A percentile compares a stretch with the other conserved stretches of the same genome.
Evolutionary conservation across 2,797 vertebrate genomes (phyloP).

Genomic region (Glyptemys insculpta): DNA sequence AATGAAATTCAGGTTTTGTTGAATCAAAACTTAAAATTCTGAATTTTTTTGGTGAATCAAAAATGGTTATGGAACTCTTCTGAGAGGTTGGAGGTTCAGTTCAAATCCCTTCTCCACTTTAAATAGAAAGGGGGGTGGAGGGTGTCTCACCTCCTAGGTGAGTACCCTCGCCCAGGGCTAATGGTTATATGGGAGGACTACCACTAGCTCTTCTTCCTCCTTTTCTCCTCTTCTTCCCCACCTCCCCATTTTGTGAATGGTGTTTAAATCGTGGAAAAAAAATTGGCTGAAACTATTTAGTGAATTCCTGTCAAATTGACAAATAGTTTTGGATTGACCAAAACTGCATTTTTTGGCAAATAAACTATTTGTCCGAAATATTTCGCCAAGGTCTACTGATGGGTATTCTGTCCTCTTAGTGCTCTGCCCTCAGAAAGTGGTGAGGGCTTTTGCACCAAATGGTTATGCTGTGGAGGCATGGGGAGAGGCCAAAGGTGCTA

Average conservation of each 20-base stretch:
- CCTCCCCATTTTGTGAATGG: background rate
- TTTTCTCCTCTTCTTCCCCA: background rate
- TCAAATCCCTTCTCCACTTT: background rate
- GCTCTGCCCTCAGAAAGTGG: background rate
- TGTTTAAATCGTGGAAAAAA: background rate
- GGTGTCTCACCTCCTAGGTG: too few relatives aligned
- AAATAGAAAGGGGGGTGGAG: background rate
- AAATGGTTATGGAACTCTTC: background rate
- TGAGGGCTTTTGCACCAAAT: background rate
- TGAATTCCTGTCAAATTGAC: background rate
- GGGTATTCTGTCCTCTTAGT: background rate
- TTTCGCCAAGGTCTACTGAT: background rate
- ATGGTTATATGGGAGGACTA: too few relatives aligned
- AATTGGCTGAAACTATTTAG: background rate
- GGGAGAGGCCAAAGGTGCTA: background rate
- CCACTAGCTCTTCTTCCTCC: too few relatives aligned
- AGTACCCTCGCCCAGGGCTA: too few relatives aligned
- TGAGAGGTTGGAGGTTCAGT: background rate
- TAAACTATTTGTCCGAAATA: background rate
- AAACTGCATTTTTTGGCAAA: background rate
- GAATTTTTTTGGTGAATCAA: background rate
- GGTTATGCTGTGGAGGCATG: background rate
- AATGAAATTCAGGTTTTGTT: background rate
- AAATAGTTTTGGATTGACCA: background rate
- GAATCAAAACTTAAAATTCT: background rate